Evolutionary conservation across 2,888 invertebrate species (phyloP).

Genomic region (Agonopterix heracliana): DNA sequence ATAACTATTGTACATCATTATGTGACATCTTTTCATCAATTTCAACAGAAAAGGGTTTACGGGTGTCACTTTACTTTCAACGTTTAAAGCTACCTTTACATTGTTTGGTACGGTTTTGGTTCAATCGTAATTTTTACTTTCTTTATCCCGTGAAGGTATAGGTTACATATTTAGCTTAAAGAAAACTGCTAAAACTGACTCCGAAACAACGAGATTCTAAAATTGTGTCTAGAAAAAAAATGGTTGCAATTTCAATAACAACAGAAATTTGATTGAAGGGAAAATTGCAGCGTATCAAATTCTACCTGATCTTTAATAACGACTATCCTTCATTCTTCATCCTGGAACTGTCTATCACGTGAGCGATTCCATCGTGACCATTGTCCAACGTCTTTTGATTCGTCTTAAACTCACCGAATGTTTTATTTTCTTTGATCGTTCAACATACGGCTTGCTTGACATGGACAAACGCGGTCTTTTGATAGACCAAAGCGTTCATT

Average conservation of each 20-base stretch:
- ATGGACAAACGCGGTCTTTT: conserved; percentile 42
- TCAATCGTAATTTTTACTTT: conserved; percentile 13
- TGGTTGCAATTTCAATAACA: no score
- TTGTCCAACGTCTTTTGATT: conserved; percentile 73
- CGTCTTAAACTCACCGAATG: conserved; percentile 40
- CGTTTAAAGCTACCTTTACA: conserved; percentile 10
- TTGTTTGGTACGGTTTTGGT: conserved; percentile 3
- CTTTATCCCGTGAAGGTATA: background rate
- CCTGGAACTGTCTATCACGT: conserved; percentile 38
- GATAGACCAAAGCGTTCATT: conserved; percentile 41
- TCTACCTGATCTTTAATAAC: conserved; percentile 57
- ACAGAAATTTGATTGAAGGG: conserved; percentile 1
- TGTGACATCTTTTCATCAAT: conserved; percentile 67
- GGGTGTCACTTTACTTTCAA: conserved; percentile 70
- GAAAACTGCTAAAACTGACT: no score
- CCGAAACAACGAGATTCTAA: no score
- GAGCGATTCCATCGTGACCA: conserved; percentile 63
- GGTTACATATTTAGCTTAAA: no score
- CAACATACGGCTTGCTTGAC: conserved; percentile 46
- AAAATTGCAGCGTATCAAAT: conserved; percentile 57
- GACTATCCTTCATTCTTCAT: conserved; percentile 45
- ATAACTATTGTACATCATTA: conserved; percentile 70
- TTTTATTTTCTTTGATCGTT: conserved; percentile 37
- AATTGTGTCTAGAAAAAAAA: no score
- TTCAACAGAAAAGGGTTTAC: conserved; percentile 68